A percentile compares a stretch with the other conserved stretches of the same genome.
Conservation (phyloP, 2,797 vertebrate genomes). For the Crypturellus tataupa region DNA sequence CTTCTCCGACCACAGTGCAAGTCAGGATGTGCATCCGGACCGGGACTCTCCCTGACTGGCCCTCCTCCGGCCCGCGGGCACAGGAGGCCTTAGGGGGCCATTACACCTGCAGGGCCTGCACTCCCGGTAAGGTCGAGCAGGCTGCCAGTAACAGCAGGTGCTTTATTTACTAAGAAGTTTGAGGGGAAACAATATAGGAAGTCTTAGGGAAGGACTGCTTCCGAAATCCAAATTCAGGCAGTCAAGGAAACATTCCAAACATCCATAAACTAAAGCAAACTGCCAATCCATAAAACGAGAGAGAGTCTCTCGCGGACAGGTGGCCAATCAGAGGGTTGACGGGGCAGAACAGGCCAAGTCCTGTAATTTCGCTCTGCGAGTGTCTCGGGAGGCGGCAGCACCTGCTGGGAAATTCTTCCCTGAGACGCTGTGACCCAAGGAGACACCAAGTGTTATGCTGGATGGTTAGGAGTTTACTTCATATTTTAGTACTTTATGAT, state of each 20-base stretch:
- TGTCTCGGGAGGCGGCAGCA: constrained; percentile 54
- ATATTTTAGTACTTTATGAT: constrained; percentile 24
- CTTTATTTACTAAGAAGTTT: constrained; percentile 2
- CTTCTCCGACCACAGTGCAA: accelerated
- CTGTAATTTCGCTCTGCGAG: constrained; percentile 25
- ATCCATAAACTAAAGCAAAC: constrained; percentile 34
- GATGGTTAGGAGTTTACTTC: constrained; percentile 45
- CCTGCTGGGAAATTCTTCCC: constrained; percentile 60
- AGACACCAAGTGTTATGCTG: constrained; percentile 22
- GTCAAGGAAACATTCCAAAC: constrained; percentile 5
- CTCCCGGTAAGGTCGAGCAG: constrained; percentile 37
- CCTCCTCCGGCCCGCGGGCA: background rate
- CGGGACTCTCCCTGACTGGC: constrained; percentile 10
- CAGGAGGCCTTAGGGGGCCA: background rate
- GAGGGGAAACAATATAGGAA: accelerated
- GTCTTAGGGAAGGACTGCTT: background rate
- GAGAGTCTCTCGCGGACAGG: constrained; percentile 46
- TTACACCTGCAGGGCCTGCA: constrained; percentile 20
- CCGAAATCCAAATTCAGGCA: background rate
- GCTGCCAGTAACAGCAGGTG: background rate
- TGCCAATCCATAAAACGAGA: constrained; percentile 23
- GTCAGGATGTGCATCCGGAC: constrained; percentile 9
- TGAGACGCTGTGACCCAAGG: constrained; percentile 51
- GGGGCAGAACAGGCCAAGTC: constrained; percentile 60
- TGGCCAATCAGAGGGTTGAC: constrained; percentile 62